These are phyloP conservation scores for Drosophila formosana DNA, from an alignment of 2,888 invertebrate genomes.

Conservation along the genomic window DNA sequence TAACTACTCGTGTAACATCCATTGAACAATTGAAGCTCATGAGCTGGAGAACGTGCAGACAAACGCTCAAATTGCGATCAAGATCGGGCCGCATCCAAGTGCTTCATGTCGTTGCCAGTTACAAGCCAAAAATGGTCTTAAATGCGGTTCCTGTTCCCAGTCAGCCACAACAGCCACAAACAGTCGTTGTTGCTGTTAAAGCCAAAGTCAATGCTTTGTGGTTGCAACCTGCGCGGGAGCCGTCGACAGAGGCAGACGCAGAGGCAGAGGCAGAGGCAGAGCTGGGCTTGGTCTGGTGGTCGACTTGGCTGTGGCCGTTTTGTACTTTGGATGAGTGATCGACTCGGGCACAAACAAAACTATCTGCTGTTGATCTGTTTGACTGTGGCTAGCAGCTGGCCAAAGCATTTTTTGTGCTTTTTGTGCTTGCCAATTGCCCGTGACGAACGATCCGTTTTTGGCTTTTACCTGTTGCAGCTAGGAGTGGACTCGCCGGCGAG, in stretches of 20 bases:
- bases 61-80: slow-evolving; percentile 80
- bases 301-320: slow-evolving; percentile 38
- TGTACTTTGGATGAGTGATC: slow-evolving; percentile 76
- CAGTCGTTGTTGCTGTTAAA: slow-evolving; percentile 12
- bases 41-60: slow-evolving; percentile 65
- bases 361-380: slow-evolving; percentile 76
- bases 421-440: slow-evolving; percentile 68
- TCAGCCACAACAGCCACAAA: slow-evolving; percentile 6
- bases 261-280: neutral
- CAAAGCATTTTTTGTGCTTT: slow-evolving; percentile 13
- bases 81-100: slow-evolving; percentile 61
- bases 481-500: neutral
- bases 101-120: slow-evolving; percentile 15
- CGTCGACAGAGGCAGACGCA: slow-evolving; percentile 55
- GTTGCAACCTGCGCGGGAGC: slow-evolving; percentile 66
- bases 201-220: slow-evolving; percentile 34
- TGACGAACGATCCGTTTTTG: slow-evolving; percentile 80
- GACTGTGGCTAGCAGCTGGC: slow-evolving; percentile 30
- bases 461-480: slow-evolving; percentile 71
- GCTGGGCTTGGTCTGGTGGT: slow-evolving; percentile 18
- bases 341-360: slow-evolving; percentile 79
- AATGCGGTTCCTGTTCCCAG: slow-evolving; percentile 46
- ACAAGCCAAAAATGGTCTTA: slow-evolving; percentile 68
- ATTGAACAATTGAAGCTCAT: slow-evolving; percentile 68
- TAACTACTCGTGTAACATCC: slow-evolving; percentile 40